phyloP scores from a whole-genome alignment of 1,140 invertebrate genomes.

The Microplitis mediator region DNA sequence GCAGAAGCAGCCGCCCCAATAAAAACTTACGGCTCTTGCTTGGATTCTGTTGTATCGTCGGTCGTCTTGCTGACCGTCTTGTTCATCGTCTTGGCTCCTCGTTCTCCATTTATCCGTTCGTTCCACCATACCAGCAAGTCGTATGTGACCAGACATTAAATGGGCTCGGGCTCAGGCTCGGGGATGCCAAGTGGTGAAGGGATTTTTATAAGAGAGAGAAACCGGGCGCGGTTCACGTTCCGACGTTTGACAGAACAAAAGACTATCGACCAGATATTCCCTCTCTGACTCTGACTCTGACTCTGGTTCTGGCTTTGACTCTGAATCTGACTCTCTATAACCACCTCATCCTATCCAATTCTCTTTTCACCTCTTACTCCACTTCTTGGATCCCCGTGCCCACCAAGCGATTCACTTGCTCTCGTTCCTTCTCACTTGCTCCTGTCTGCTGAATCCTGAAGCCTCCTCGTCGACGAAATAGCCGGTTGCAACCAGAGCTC shows the following conservation, averaged over 20 bases:
- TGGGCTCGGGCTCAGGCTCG: conserved; percentile 27
- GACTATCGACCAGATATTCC: conserved; percentile 53
- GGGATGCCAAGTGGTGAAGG: conserved; percentile 26
- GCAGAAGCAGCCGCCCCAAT: conserved; percentile 36
- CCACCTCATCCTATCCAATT: not conserved
- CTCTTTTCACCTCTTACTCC: conserved; percentile 25
- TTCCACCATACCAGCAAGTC: no score
- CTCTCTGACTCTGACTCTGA: conserved; percentile 38
- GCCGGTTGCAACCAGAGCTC: not conserved
- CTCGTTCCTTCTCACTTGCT: not conserved
- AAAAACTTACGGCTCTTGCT: conserved; percentile 31
- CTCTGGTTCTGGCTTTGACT: conserved; percentile 30
- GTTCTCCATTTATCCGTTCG: not conserved
- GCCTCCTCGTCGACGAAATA: no score
- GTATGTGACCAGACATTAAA: no score
- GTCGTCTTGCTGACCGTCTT: not conserved
- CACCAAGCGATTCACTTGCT: conserved; percentile 26
- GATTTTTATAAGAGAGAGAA: conserved; percentile 26
- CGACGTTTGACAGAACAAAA: conserved; percentile 63
- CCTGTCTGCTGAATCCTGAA: not conserved
- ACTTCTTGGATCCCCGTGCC: conserved; percentile 2
- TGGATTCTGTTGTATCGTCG: no score
- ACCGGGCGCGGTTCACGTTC: conserved; percentile 50
- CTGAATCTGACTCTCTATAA: no score
- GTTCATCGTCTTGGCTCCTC: conserved; percentile 7